A percentile compares a stretch with the other conserved stretches of the same genome.
These are phyloP conservation scores for Hymenochirus boettgeri DNA, from an alignment of 2,113 vertebrate species.

Conservation along the genomic window DNA sequence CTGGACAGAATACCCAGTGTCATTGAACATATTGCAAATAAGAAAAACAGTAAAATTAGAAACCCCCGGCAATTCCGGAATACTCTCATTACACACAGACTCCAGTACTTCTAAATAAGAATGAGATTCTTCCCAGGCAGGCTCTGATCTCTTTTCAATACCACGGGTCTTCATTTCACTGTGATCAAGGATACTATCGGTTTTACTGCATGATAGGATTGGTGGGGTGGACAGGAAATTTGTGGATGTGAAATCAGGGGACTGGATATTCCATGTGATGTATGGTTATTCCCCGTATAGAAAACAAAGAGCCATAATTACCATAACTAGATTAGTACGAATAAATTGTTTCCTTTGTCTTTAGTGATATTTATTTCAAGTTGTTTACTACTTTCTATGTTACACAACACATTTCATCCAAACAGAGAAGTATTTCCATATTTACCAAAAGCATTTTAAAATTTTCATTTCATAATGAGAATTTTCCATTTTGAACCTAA, in stretches of 20 bases:
- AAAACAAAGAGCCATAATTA: slow-evolving; percentile 16
- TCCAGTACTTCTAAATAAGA: slow-evolving; percentile 65
- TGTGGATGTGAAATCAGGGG: slow-evolving; percentile 66
- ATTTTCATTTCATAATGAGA: too few species aligned
- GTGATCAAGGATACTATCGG: neutral
- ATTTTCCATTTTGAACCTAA: too few species aligned
- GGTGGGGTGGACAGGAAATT: slow-evolving; percentile 64
- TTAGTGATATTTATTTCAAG: too few species aligned
- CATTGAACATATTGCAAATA: slow-evolving; percentile 73
- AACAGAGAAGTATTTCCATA: too few species aligned
- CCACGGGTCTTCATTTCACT: neutral
- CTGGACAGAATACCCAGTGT: slow-evolving; percentile 51
- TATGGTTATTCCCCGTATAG: slow-evolving; percentile 74
- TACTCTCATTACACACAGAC: slow-evolving; percentile 71
- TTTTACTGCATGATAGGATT: slow-evolving; percentile 65
- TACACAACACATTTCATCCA: too few species aligned
- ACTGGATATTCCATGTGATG: slow-evolving; percentile 76
- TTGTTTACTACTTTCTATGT: too few species aligned
- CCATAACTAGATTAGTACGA: too few species aligned
- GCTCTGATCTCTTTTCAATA: slow-evolving; percentile 1
- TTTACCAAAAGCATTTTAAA: too few species aligned
- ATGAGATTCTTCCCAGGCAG: slow-evolving; percentile 39
- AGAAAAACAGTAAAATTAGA: slow-evolving; percentile 83
- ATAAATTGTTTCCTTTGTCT: too few species aligned
- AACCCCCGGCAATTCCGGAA: slow-evolving; percentile 66